Evolutionary conservation across 2,113 vertebrate genomes (phyloP), one percentile per base, ranked within the genome.

Genomic region (Uropsilus gracilis): DNA sequence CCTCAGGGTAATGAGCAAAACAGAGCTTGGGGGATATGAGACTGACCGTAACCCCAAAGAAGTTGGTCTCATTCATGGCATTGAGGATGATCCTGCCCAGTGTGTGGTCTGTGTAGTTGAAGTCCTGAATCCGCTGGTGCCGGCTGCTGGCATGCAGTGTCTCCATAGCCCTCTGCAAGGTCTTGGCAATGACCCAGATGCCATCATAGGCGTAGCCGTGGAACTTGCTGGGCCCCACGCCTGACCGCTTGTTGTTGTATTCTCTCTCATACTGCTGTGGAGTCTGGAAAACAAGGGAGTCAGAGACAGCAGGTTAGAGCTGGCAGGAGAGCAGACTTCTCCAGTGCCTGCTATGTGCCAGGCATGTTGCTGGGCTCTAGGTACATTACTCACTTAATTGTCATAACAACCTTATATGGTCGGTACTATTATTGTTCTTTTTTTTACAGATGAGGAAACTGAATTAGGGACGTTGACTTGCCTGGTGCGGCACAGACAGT

Each of bases 1-100:
- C 77, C 44, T 5, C 32, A 34, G 8, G 30, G 32, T 61, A 30
- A 11, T 6, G 75, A 66, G 61, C 63, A 85, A 77, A 89, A 68
- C 50, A 73, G 75, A 93, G 30, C 66, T 22, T 22, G 28, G 26
- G 42, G 83, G 46, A 16, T 30, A 4, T 26, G 57, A 76, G 46
- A 98, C 99, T 99, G 97, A 99, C 99, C 94, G 99, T 99, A 89
- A 99, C 99, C 48, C 99, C 99, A n/a, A 98, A 99, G 98, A 99
- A 99, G 98, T 99, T 99, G 92, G 99, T 99, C 97, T 99, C 99
- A 2, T 99, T 99, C 99, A 99, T 99, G 97, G 99, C 99, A 17
- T 99, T 99, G 97, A 99, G 98, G 97, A 99, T 99, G 98, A 99
- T 99, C 97, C 98, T 99, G 55, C 99, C 99, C 82, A 99, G 99